Evolutionary conservation across 1,140 invertebrate species (phyloP).

Genomic region (Megalonaias nervosa): DNA sequence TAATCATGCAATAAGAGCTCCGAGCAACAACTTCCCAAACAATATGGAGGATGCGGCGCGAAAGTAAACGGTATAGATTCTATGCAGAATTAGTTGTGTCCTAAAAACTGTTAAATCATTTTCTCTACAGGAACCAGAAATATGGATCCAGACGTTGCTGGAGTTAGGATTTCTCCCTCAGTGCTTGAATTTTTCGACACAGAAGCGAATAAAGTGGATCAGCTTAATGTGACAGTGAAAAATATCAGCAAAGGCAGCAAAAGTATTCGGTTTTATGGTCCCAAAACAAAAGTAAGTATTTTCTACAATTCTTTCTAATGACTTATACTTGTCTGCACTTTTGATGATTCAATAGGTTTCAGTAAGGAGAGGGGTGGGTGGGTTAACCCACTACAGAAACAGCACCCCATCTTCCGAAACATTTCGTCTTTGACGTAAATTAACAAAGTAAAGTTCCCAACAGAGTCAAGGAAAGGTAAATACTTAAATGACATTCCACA

Average conservation of each 20-base stretch:
- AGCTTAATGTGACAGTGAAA: conserved; percentile 63
- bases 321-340: no score
- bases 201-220: conserved; percentile 53
- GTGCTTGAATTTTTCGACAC: conserved; percentile 65
- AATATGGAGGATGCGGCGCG: conserved; percentile 51
- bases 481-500: no score
- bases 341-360: no score
- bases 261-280: conserved; percentile 66
- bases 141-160: conserved; percentile 66
- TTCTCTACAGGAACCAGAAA: conserved; percentile 18
- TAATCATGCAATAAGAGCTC: conserved; percentile 26
- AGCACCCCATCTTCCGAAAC: no score
- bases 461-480: no score
- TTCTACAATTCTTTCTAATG: no score
- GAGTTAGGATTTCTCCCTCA: conserved; percentile 64
- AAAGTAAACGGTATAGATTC: conserved; percentile 11
- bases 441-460: no score
- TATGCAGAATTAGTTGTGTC: conserved; percentile 1
- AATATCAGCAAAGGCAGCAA: conserved; percentile 66
- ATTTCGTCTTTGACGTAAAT: no score
- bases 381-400: no score
- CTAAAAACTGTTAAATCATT: conserved; percentile 6
- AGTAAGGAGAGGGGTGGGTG: no score
- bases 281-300: conserved; percentile 63
- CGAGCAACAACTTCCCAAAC: conserved; percentile 57